A percentile compares a stretch with the other conserved stretches of the same genome.
These are phyloP conservation scores for Actias luna DNA, from an alignment of 2,888 invertebrate species.

Conservation along the genomic window DNA sequence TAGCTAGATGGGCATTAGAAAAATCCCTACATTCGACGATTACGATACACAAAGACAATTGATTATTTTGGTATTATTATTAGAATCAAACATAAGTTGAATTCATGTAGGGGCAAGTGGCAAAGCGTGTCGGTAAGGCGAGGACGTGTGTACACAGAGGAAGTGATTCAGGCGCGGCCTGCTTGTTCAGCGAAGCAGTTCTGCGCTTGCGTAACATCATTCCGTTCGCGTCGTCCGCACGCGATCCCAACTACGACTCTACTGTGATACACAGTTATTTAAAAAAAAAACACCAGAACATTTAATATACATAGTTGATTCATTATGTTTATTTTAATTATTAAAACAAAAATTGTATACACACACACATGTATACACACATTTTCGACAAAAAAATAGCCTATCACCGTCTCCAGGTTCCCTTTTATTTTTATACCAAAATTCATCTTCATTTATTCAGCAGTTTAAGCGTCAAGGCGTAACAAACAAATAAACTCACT, in stretches of 20 bases:
- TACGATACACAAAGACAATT: no score
- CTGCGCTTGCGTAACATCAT: constrained; percentile 62
- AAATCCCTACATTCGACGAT: no score
- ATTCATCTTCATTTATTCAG: no score
- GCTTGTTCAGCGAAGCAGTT: constrained; percentile 60
- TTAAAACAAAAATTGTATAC: no score
- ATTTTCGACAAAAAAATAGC: no score
- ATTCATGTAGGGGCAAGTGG: constrained; percentile 33
- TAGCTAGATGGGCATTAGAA: no score
- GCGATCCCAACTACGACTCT: constrained; percentile 44
- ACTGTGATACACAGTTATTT: constrained; percentile 17
- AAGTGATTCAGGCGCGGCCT: constrained; percentile 74
- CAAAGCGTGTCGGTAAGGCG: constrained; percentile 38
- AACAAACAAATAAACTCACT: no score
- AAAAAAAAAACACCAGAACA: background rate
- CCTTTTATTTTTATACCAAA: no score
- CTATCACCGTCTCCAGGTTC: no score
- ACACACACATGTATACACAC: no score
- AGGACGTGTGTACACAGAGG: constrained; percentile 75
- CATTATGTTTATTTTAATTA: background rate
- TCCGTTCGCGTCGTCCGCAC: constrained; percentile 41
- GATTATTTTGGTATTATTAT: background rate
- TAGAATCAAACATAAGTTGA: background rate
- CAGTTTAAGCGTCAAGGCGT: no score
- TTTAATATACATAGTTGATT: background rate